Evolutionary conservation across 1,140 invertebrate genomes (phyloP), one percentile per base, ranked within the genome.

Genomic region (Drosophila paulistorum): DNA sequence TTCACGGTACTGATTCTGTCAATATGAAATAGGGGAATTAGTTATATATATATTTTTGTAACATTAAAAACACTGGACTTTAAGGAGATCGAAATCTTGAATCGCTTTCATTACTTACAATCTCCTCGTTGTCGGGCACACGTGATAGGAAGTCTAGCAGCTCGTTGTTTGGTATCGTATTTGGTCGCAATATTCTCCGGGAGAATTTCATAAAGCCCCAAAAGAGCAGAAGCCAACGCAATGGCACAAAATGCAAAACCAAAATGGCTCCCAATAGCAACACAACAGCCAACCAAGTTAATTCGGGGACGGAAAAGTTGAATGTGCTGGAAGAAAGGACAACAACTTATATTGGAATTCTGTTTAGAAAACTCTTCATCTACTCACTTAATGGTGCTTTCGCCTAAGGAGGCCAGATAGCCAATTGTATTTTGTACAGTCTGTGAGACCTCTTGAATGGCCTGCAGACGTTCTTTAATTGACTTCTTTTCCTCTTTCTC

Each of bases 171-270:
- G 98, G 97, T 92, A 99, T 96, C 13, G 97, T 96, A 93, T 99
- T 96, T 11, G 98, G 98, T 72, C 97, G 94, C 41, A 99, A 91
- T 64, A 99, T 94, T 92, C 98, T 97, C 73, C 98, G 95, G 9
- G 98, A 96, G 93, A 99, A 99, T 93, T 99, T 99, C 93, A 99
- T 98, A 23, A 99, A 94, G 91, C 98, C 99, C 98, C 98, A 99
- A n/a, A 95, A 94, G 94, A 99, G 95, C 13, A 99, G 95, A 13
- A 99, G 93, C 92, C 96, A 98, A 90, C 98, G 94, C 39, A 99
- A 92, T 13, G 98, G 98, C 81, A 99, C 95, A 70, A 96, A 95
- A 90, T 99, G 99, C 3, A 99, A 93, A 4, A 99, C 95, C 41
- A 96, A 74, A 65, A 94, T 94, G 5, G 94, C 96, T n/a, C 95